A percentile compares a stretch with the other conserved stretches of the same genome.
phyloP scores from a whole-genome alignment of 2,113 vertebrate species.

The Mesembrinibis cayennensis region DNA sequence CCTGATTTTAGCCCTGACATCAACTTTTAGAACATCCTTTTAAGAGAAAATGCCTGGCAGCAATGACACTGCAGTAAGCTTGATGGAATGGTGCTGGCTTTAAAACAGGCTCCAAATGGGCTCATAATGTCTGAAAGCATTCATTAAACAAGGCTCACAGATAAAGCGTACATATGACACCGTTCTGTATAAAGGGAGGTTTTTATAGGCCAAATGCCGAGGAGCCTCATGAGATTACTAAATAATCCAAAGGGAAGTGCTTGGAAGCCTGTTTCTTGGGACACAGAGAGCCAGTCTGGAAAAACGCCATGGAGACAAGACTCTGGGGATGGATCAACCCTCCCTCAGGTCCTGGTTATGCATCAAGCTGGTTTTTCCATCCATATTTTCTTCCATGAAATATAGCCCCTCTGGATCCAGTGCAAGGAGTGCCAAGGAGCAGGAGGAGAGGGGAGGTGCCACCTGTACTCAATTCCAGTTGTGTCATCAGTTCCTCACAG shows the following conservation, averaged over 20 bases:
- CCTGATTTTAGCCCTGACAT: not conserved
- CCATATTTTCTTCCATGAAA: not conserved
- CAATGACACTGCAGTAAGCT: not conserved
- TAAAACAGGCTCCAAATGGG: not conserved
- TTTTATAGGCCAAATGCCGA: not conserved
- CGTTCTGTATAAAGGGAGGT: not conserved
- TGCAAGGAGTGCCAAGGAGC: not conserved
- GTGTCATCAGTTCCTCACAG: not conserved
- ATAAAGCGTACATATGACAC: not conserved
- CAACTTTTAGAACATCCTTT: not conserved
- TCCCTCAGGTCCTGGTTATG: not conserved
- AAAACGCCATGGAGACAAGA: conserved; percentile 13
- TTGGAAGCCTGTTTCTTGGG: conserved; percentile 5
- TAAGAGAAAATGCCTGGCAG: not conserved
- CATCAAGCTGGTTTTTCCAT: not conserved
- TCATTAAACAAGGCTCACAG: not conserved
- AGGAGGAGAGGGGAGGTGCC: not conserved
- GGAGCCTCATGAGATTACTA: not conserved
- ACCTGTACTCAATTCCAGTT: not conserved
- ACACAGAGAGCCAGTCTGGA: not conserved
- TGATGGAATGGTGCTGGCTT: not conserved
- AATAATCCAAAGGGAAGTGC: conserved; percentile 3
- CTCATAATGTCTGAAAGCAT: not conserved
- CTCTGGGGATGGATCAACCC: not conserved
- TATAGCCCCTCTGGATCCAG: not conserved